phyloP scores from a whole-genome alignment of 2,888 invertebrate genomes.

The Limnephilus rhombicus region DNA sequence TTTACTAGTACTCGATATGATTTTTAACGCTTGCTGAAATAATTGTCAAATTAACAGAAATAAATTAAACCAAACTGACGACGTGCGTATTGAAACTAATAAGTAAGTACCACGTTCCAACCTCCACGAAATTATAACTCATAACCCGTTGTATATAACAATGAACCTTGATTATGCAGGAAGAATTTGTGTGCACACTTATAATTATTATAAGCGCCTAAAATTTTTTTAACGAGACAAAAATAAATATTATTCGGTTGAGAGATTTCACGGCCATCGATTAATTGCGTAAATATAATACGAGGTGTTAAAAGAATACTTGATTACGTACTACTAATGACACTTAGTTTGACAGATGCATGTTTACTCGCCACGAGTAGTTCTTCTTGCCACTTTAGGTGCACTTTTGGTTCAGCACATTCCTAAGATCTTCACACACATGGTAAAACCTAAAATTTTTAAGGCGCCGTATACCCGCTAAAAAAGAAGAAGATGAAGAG shows the following conservation, averaged over 20 bases:
- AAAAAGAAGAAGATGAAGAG: no score
- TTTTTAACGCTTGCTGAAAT: no score
- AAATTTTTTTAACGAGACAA: neutral
- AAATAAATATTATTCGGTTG: neutral
- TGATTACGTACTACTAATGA: neutral
- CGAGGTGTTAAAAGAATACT: neutral
- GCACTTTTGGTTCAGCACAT: neutral
- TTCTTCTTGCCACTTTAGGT: neutral
- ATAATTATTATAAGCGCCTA: neutral
- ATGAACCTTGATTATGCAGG: neutral
- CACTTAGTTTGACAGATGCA: neutral
- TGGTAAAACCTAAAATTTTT: no score
- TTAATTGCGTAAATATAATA: neutral
- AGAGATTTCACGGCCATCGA: neutral
- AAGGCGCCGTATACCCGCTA: no score
- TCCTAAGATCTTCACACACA: no score
- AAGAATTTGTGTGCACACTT: neutral
- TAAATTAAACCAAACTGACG: no score
- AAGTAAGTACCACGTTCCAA: neutral
- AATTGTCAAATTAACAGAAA: no score
- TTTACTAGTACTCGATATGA: no score
- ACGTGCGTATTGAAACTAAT: neutral
- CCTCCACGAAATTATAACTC: neutral
- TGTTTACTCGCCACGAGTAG: neutral
- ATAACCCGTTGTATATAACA: neutral